phyloP scores from a whole-genome alignment of 2,888 invertebrate species.

The Gisinianus flammeolus region DNA sequence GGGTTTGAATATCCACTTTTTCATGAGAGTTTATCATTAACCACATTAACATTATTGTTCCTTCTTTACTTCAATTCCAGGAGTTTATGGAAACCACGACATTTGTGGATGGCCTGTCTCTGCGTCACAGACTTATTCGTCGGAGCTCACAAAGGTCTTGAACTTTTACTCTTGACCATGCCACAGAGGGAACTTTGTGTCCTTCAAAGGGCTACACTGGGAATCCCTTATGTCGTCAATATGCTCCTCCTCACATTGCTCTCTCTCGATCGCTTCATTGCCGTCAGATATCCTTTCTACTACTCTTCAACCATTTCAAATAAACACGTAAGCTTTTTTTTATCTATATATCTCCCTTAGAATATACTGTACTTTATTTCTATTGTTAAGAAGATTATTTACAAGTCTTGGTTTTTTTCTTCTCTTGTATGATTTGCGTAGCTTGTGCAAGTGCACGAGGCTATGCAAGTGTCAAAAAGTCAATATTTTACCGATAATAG shows the following conservation, averaged over 20 bases:
- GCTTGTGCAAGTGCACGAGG: no score
- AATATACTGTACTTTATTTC: not conserved
- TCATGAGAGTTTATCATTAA: no score
- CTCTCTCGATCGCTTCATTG: constrained; percentile 58
- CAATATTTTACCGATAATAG: no score
- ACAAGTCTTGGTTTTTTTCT: no score
- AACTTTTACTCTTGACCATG: constrained; percentile 49
- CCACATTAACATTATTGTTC: no score
- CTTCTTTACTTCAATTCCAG: constrained; percentile 26
- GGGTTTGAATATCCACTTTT: no score
- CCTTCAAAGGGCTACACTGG: constrained; percentile 42
- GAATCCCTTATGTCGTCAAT: constrained; percentile 58
- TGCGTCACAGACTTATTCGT: constrained; percentile 59
- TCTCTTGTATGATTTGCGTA: no score
- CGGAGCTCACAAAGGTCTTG: constrained; percentile 56
- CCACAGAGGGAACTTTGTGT: constrained; percentile 44
- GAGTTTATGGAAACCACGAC: constrained; percentile 58
- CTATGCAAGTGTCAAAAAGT: no score
- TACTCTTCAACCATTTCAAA: constrained; percentile 56
- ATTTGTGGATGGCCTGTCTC: constrained; percentile 59
- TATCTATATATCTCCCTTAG: not conserved
- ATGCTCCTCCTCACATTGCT: constrained; percentile 55
- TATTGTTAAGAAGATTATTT: not conserved
- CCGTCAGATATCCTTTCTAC: constrained; percentile 58
- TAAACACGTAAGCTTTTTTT: constrained; percentile 51